Base-by-base conservation (phyloP, 92 coral and sea anemone species). In the Desmophyllum pertusum region DNA sequence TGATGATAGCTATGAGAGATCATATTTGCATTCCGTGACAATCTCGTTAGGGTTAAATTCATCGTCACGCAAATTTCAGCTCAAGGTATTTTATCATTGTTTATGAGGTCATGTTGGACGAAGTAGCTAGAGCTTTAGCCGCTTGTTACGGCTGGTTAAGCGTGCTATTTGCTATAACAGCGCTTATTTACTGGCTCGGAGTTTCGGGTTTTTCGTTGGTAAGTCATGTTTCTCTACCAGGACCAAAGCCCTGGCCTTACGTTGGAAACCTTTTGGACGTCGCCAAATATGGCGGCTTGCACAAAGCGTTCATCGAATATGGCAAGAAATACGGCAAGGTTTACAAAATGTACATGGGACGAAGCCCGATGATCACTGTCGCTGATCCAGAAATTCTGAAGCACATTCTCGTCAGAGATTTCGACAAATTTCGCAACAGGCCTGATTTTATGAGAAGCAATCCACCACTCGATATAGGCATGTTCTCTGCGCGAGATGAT, bases 231-330 rank as follows among this genome's bases (percentile, higher is more conserved):
- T 71, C 87, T 7, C 61, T 84, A 8, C 87, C 84, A 1, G 94
- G 92, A 19, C 90, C 92, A 5, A 85, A 85, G 69, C 92, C 94
- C 0, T 88, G 89, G 92, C 94, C 94, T 25, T 91, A 84, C 86
- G 33, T 91, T 4, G 94, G 94, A 10, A 91, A 91, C 74, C 70
- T 91, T 10, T 75, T 57, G 2, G 92, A 91, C 31, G 80, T 91
- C 25, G 38, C 50, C 15, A 70, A 77, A 78, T 75, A 88, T 64
- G 92, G 94, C 65, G 92, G 94, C 64, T 17, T 88, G 71, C 94
- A 91, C n/a, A 86, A 80, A 61, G 70, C 81, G 84, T 48, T 84
- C 13, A 5, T 87, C 86, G 89, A 78, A 70, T 91, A 88, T 80
- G 85, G 80, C 81, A 91, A 69, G 67, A 66, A 71, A 23, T 91